A percentile compares a stretch with the other conserved stretches of the same genome.
These are phyloP conservation scores for Kuschelorhynchus macadamiae DNA, from an alignment of 2,888 invertebrate species.

Conservation along the genomic window DNA sequence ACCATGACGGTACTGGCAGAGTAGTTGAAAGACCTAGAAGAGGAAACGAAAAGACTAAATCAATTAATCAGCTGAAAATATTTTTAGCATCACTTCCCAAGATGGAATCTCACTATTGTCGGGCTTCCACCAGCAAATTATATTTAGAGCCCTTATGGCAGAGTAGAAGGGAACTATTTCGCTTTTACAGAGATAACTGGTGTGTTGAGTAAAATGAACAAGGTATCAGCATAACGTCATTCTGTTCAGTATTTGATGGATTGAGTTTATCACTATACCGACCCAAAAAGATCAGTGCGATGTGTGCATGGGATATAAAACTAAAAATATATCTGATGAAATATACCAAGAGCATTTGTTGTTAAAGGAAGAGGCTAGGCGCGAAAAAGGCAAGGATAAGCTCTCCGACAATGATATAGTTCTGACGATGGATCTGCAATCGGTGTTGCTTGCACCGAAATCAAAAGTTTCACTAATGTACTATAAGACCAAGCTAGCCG, in stretches of 20 bases:
- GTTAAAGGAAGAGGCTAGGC: constrained; percentile 36
- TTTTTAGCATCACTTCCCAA: constrained; percentile 3
- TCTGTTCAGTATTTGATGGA: constrained; percentile 41
- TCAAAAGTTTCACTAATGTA: constrained; percentile 48
- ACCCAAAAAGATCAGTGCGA: constrained; percentile 54
- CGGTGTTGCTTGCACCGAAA: constrained; percentile 47
- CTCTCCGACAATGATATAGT: constrained; percentile 24
- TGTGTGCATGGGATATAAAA: constrained; percentile 34
- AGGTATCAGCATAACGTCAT: constrained; percentile 3
- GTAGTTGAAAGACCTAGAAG: constrained; percentile 20
- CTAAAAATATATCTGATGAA: constrained; percentile 27
- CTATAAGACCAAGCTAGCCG: constrained; percentile 51
- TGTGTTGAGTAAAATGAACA: constrained; percentile 11
- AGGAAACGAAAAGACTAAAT: constrained; percentile 15
- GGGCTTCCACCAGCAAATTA: constrained; percentile 4
- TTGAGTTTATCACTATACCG: constrained; percentile 52
- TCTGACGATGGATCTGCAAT: constrained; percentile 49
- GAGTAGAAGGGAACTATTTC: constrained; percentile 12
- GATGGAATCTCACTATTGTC: constrained; percentile 17
- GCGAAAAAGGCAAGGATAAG: constrained; percentile 35
- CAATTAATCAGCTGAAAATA: constrained; percentile 15
- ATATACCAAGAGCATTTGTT: constrained; percentile 24
- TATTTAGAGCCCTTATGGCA: constrained; percentile 15
- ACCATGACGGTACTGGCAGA: constrained; percentile 2
- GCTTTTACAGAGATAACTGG: constrained; percentile 10